Evolutionary conservation across 2,113 vertebrate genomes (phyloP), one percentile per base, ranked within the genome.

Genomic region (Narcine bancroftii): DNA sequence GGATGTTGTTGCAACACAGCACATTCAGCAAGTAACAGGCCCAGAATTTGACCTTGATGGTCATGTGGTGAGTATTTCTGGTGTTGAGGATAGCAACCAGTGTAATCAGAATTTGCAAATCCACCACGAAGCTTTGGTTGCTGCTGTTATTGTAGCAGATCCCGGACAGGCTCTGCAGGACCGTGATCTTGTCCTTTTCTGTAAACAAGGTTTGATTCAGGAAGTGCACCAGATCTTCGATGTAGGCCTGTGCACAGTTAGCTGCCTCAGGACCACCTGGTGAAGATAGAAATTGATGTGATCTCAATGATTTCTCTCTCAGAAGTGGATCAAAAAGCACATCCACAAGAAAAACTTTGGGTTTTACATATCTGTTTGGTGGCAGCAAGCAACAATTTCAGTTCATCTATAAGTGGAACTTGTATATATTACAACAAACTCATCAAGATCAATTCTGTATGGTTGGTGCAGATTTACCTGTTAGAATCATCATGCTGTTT

Each of bases 1-100:
- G 29, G 7, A 60, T 5, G 39, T 42, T 95, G n/a, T 93, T 95
- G 92, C 85, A 96, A 1, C 92, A 93, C 47, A 96, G 91, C 92
- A 92, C 56, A 56, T 93, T 93, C 42, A 94, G 93, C 19, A 93
- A 65, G 39, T 94, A 95, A 73, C 93, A 94, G 56, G 89, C 63
- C 92, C 93, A 94, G n/a, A 94, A 94, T 7, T 94, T 94, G 33
- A 94, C 47, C 0, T 21, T 87, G 92, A 85, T 73, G 81, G 89
- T 50, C 9, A 5, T 15, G 0, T 79, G 0, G 6, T 2, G 0
- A 33, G 24, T 33, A 36, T 76, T 85, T 92, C 89, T 56, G 47
- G 33, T 47, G n/a, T 26, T 39, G 1, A 39, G 72, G 1, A 0
- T 15, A 79, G 0, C 15, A 29, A 92, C 0, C 0, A 0, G 45